Conservation (phyloP, 1,140 invertebrate species). For the Plectus sambesii region DNA sequence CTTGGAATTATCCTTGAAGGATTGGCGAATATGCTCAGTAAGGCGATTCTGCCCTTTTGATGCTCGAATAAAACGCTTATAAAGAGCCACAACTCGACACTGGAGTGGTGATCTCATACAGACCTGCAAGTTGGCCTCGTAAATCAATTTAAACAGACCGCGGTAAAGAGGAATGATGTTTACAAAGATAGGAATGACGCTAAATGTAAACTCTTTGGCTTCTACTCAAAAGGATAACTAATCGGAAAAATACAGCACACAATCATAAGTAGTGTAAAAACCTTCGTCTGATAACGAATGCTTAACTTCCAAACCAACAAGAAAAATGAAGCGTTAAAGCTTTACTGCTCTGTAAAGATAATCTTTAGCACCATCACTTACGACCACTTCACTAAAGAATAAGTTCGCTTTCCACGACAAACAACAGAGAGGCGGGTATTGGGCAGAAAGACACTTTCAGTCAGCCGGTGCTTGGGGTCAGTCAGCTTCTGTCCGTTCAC, state of each 20-base stretch:
- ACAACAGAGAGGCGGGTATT: constrained; percentile 23
- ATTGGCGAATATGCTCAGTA: too few relatives aligned
- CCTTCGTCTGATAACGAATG: constrained; percentile 6
- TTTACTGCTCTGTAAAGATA: constrained; percentile 2
- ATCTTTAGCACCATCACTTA: constrained; percentile 15
- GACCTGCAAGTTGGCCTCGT: constrained; percentile 1
- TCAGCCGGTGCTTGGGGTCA: constrained; percentile 23
- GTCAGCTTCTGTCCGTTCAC: constrained; percentile 30
- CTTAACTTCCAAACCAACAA: not conserved
- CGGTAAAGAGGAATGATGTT: constrained; percentile 5
- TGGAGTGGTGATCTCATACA: constrained; percentile 10
- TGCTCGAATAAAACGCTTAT: constrained; percentile 14
- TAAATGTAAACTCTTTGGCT: not conserved
- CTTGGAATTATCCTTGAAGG: constrained; percentile 12
- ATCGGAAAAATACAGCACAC: not conserved
- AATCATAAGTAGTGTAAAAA: constrained; percentile 2
- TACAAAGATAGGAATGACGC: not conserved
- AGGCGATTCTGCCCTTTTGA: too few relatives aligned
- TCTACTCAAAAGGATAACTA: constrained; percentile 3
- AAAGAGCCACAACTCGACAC: constrained; percentile 11
- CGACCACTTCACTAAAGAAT: constrained; percentile 28
- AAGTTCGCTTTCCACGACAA: constrained; percentile 34
- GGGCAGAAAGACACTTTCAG: too few relatives aligned
- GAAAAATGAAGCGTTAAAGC: too few relatives aligned
- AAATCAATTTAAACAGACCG: not conserved